Evolutionary conservation across 2,113 vertebrate genomes (phyloP).

Genomic region (Phaethon lepturus): DNA sequence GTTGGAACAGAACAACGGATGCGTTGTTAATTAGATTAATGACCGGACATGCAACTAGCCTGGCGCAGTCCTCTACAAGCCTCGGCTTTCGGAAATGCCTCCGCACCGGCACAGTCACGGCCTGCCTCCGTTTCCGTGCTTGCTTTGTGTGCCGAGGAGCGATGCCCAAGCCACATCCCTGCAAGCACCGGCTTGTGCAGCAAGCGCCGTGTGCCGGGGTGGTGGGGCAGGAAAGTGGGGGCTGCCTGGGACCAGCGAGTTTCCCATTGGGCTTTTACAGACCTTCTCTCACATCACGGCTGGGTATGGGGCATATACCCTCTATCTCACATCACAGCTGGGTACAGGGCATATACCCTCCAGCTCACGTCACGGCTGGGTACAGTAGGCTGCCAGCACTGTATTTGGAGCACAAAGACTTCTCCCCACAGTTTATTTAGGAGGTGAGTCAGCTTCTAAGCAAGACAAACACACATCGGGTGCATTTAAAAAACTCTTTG

Average conservation of each 20-base stretch:
- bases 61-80: background rate
- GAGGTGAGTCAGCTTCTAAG: background rate
- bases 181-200: background rate
- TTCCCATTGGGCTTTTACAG: background rate
- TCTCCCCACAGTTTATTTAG: accelerated
- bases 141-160: background rate
- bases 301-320: background rate
- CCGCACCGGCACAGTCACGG: accelerated
- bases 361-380: background rate
- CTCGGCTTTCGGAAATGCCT: background rate
- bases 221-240: background rate
- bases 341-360: accelerated
- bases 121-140: background rate
- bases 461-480: background rate
- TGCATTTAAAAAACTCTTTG: background rate
- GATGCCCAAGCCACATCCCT: accelerated
- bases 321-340: accelerated
- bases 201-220: background rate
- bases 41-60: accelerated
- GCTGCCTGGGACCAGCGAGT: background rate
- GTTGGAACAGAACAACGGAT: background rate
- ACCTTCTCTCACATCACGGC: background rate
- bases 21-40: background rate
- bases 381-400: accelerated
- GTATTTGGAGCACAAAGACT: background rate